These are phyloP conservation scores for Cordilura impudica DNA, from an alignment of 2,888 invertebrate species.

Conservation along the genomic window DNA sequence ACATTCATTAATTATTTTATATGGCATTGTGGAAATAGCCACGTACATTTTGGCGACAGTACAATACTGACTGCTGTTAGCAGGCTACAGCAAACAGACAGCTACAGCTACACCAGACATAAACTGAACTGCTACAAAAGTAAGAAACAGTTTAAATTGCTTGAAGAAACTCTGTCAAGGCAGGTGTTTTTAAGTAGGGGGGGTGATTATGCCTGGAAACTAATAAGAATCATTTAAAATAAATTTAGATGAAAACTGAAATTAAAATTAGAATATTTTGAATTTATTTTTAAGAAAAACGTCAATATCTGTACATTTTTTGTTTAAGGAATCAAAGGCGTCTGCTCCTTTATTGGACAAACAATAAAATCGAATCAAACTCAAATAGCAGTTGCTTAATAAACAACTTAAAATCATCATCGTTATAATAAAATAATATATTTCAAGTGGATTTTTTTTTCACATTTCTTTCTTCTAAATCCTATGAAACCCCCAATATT, in stretches of 20 bases:
- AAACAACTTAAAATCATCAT: constrained; percentile 22
- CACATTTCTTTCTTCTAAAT: too few species aligned
- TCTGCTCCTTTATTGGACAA: constrained; percentile 44
- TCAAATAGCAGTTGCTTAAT: constrained; percentile 30
- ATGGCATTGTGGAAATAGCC: constrained; percentile 75
- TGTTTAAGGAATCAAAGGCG: constrained; percentile 5
- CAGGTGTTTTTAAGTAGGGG: constrained; percentile 31
- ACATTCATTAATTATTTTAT: constrained; percentile 77
- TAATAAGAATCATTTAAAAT: constrained; percentile 8
- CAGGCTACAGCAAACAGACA: constrained; percentile 28
- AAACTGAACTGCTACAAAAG: not conserved
- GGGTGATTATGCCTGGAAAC: constrained; percentile 25
- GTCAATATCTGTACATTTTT: not conserved
- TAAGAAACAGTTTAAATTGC: not conserved
- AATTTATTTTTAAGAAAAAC: not conserved
- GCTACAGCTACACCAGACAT: not conserved
- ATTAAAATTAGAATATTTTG: not conserved
- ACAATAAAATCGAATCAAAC: constrained; percentile 27
- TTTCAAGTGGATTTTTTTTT: constrained; percentile 15
- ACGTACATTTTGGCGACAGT: constrained; percentile 75
- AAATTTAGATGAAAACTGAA: not conserved
- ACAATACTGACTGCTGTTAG: not conserved
- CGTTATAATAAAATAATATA: not conserved
- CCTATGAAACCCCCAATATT: constrained; percentile 24
- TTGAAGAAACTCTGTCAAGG: not conserved